Base-by-base conservation (phyloP, 2,797 vertebrate species). In the Manis crassicaudata region DNA sequence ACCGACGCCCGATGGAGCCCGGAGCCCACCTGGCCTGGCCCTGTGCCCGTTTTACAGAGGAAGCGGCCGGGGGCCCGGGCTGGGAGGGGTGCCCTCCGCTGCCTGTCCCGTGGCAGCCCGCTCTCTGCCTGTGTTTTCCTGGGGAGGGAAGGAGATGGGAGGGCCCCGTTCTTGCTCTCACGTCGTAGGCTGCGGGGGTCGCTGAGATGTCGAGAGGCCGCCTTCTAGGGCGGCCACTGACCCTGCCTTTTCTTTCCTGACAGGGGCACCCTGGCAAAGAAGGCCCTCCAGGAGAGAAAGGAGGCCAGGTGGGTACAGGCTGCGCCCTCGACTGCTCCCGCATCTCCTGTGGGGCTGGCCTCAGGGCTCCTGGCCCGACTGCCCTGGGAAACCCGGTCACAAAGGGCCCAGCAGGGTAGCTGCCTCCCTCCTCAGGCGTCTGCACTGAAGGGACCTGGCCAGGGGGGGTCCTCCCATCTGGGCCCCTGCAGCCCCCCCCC, bases 241-340 rank as follows among this genome's bases (percentile, higher is more conserved):
- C 84, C 27, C 7, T 2, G 14, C 0, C 50, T 96, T 37, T 65
- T 93, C 75, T 84, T 32, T 85, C 82, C 18, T 96, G 62, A 96
- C 97, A 99, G 99, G 99, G 99, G 97, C 99, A 99, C 97, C 99
- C 99, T 63, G 99, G 99, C 97, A 99, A 99, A 98, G 99, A 99
- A 97, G 99, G 99, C 32, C 99, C 99, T 77, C 46, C 98, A 3
- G 99, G 99, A 95, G 99, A 99, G 96, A 99, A 99, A 98, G 99
- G 99, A 75, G 99, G 98, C 91, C 88, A 99, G 99, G 99, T 99
- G 67, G 68, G 98, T 98, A 82, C 65, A 2, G 1, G 0, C 62
- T 0, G 0, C 0, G 0, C 32, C 56, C 50, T 10, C 1, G 0
- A 6, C 7, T 23, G 18, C 54, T 6, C 67, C 8, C 3, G 52